phyloP scores from a whole-genome alignment of 2,113 vertebrate species.

The Psilopogon haemacephalus region DNA sequence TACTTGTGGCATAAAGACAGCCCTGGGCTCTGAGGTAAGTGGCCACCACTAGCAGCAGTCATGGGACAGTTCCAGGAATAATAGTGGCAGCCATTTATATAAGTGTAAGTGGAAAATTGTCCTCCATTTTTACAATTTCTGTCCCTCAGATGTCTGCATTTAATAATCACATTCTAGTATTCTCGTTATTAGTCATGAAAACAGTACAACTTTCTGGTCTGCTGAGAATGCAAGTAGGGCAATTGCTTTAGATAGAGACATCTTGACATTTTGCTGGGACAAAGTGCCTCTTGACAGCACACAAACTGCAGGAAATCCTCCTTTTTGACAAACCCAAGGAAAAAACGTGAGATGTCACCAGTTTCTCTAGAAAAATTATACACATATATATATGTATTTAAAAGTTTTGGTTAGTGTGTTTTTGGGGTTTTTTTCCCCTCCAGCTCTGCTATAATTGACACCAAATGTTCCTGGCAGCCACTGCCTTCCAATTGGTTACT shows the following conservation, averaged over 20 bases:
- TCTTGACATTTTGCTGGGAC: constrained; percentile 7
- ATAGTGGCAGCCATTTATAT: constrained; percentile 11
- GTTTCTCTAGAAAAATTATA: not conserved
- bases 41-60: constrained; percentile 2
- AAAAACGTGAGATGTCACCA: not conserved
- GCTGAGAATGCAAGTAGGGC: constrained; percentile 37
- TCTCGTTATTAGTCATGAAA: constrained; percentile 47
- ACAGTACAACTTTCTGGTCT: constrained; percentile 41
- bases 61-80: constrained; percentile 35
- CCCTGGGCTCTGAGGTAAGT: not conserved
- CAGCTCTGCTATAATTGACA: constrained; percentile 35
- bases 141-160: constrained; percentile 38
- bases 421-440: not conserved
- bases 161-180: constrained; percentile 52
- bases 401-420: no score
- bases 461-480: constrained; percentile 55
- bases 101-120: constrained; percentile 53
- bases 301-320: constrained; percentile 44
- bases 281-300: constrained; percentile 17
- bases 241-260: constrained; percentile 44
- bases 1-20: not conserved
- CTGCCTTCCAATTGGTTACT: constrained; percentile 25
- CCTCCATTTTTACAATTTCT: constrained; percentile 37
- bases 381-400: no score
- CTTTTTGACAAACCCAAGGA: constrained; percentile 16